phyloP scores from a whole-genome alignment of 2,888 invertebrate genomes.

The Tricholauxania praeusta region DNA sequence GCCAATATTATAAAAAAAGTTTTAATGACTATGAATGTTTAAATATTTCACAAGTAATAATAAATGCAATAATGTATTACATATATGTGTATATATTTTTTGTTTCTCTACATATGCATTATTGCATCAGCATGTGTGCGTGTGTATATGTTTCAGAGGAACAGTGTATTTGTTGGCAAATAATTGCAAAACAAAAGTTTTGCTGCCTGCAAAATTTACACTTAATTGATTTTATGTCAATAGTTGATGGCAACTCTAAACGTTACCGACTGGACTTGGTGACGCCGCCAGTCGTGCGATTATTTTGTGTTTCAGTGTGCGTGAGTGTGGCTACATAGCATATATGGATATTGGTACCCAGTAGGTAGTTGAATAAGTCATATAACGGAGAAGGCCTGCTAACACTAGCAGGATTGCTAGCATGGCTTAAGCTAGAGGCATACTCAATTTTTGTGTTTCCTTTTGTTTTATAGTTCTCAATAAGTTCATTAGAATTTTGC shows the following conservation, averaged over 20 bases:
- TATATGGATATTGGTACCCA: too few relatives aligned
- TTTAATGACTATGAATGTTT: background rate
- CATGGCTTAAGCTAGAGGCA: too few relatives aligned
- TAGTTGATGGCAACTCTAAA: conserved; percentile 32
- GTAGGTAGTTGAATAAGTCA: too few relatives aligned
- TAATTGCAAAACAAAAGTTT: conserved; percentile 24
- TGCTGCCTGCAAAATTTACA: conserved; percentile 6
- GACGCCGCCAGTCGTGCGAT: background rate
- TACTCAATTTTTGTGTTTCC: too few relatives aligned
- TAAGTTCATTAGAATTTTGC: too few relatives aligned
- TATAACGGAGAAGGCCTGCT: too few relatives aligned
- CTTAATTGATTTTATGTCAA: conserved; percentile 36
- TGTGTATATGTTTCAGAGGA: background rate
- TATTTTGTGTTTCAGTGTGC: background rate
- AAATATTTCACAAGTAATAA: background rate
- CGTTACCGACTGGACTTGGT: background rate
- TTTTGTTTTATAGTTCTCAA: too few relatives aligned
- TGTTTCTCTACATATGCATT: background rate
- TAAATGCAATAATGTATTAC: background rate
- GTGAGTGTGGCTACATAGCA: background rate
- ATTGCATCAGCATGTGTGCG: background rate
- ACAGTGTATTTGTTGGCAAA: background rate
- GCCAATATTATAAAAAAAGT: background rate
- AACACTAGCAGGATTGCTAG: too few relatives aligned
- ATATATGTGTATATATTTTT: background rate